Percentiles rank a stretch among this genome's conserved stretches.
These are phyloP conservation scores for Standfussiana lucernea DNA, from an alignment of 2,888 invertebrate species.

Conservation along the genomic window DNA sequence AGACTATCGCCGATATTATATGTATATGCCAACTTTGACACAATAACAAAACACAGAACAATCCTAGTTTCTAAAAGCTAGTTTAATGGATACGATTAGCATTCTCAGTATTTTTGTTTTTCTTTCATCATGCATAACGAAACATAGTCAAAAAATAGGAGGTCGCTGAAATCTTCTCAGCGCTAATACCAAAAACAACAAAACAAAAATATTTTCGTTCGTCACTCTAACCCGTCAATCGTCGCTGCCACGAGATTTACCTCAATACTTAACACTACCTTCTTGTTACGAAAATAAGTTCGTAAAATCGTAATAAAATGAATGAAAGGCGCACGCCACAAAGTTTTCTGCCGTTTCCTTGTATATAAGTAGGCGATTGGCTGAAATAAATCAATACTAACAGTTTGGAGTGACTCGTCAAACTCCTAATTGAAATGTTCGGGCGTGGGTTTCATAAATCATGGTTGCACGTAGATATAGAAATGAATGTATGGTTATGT, in stretches of 20 bases:
- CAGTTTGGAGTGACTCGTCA: constrained; percentile 80
- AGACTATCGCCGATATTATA: neutral
- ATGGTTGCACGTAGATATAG: constrained; percentile 70
- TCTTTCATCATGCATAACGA: neutral
- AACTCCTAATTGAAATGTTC: constrained; percentile 84
- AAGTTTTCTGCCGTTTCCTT: constrained; percentile 47
- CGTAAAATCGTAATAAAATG: constrained; percentile 26
- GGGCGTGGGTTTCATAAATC: constrained; percentile 79
- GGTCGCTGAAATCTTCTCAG: neutral
- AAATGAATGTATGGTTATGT: constrained; percentile 28
- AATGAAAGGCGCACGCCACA: constrained; percentile 29
- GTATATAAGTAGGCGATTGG: constrained; percentile 59
- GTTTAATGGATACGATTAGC: neutral
- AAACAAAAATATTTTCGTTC: constrained; percentile 33
- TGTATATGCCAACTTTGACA: neutral
- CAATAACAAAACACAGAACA: neutral
- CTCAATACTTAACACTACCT: neutral
- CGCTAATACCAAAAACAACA: constrained; percentile 1
- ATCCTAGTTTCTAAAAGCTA: neutral
- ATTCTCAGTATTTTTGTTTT: neutral
- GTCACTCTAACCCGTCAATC: constrained; percentile 24
- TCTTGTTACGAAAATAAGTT: constrained; percentile 23
- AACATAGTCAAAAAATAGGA: neutral
- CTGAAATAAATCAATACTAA: constrained; percentile 75
- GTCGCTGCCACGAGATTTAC: constrained; percentile 19